These are phyloP conservation scores for Crotophaga sulcirostris DNA, from an alignment of 2,113 vertebrate genomes.

Conservation along the genomic window DNA sequence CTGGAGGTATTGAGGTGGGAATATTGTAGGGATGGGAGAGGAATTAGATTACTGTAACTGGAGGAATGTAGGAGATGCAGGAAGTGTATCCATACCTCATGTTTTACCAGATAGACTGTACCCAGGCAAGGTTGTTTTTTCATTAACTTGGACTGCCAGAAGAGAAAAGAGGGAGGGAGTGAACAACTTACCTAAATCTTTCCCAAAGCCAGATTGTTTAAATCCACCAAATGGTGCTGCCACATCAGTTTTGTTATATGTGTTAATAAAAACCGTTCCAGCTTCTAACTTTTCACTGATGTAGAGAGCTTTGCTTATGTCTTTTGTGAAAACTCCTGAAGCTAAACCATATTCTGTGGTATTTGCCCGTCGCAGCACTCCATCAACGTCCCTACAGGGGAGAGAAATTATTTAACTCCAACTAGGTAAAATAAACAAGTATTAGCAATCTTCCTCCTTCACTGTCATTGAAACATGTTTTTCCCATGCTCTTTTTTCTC, in stretches of 20 bases:
- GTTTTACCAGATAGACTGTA: neutral
- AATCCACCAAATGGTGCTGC: conserved; percentile 95
- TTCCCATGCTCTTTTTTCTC: neutral
- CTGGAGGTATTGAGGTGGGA: neutral
- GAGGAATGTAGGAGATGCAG: neutral
- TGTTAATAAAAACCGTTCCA: conserved; percentile 96
- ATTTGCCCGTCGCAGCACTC: conserved; percentile 89
- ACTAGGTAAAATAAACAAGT: neutral
- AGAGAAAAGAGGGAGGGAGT: neutral
- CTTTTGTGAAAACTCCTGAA: conserved; percentile 93
- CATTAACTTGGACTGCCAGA: neutral
- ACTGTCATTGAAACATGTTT: neutral
- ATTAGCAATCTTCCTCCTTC: neutral
- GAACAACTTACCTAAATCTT: conserved; percentile 88
- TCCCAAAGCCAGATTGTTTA: conserved; percentile 96
- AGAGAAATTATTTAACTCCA: neutral
- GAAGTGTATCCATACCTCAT: neutral
- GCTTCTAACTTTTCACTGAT: conserved; percentile 92
- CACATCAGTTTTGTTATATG: conserved; percentile 97
- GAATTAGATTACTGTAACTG: neutral
- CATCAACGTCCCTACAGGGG: conserved; percentile 83
- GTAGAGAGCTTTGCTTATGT: conserved; percentile 96
- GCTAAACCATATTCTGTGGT: conserved; percentile 93
- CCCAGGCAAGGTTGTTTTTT: neutral
- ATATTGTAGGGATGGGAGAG: neutral